Base-by-base conservation (phyloP, 2,113 vertebrate species). In the Bubo bubo region DNA sequence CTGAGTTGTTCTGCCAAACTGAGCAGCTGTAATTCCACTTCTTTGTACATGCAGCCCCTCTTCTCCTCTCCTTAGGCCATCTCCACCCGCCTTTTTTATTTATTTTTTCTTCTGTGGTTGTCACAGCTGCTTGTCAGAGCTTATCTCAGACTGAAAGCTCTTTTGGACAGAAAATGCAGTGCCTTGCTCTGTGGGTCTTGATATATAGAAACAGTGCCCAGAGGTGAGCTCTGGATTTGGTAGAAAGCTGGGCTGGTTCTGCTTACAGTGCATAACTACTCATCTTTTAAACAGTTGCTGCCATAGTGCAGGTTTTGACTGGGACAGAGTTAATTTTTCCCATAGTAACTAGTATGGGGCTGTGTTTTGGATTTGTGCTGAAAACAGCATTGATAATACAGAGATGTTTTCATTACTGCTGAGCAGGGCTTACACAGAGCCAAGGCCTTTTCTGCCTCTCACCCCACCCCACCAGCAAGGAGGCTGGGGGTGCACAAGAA, bases 241-340 rank as follows among this genome's bases (percentile, higher is more conserved):
- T 10, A 12, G 67, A 68, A 77, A 67, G 35, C n/a, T 7, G 26
- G 58, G 59, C 47, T 82, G 41, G 24, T 43, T 56, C 80, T 89
- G 37, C 43, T 77, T 13, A 27, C 12, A 52, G 20, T 5, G 19
- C 1, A 0, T 3, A 32, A 59, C 1, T 73, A 35, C 45, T 76
- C 55, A 43, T 28, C 45, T 28, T 32, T 43, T 20, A 15, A 62
- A 34, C 9, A 60, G 26, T 4, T 30, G 15, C 30, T 41, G 41
- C 60, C 34, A 5, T 2, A 6, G 6, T 21, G 45, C 45, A 20
- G 45, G 45, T 47, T 47, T 47, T 47, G 45, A 47, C 45, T 47
- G 45, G 19, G 45, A 47, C 21, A 47, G 45, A 47, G 45, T 47
- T 47, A 21, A 47, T 47, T 47, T 47, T 47, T 47, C 45, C 20